Base-by-base conservation (phyloP, 2,113 vertebrate genomes). In the Boulengeromyrus knoepffleri region DNA sequence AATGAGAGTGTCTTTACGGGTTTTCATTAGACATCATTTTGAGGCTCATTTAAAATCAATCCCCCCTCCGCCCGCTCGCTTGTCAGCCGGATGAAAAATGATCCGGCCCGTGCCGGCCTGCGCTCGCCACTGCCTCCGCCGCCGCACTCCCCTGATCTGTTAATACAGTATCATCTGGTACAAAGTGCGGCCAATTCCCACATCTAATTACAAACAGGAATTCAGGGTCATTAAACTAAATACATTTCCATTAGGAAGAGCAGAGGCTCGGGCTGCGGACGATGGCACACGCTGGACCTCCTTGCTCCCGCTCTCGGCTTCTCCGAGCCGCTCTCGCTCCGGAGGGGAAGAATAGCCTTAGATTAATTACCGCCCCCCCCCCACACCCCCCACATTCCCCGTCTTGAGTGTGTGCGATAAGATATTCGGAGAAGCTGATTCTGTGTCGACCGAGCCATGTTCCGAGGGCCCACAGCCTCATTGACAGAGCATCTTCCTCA, bases 141-240 rank as follows among this genome's bases (percentile, higher is more conserved):
- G 91, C 97, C 96, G 94, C 96, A 95, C 96, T 95, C 90, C 95
- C 95, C 97, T 95, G 96, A 96, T 96, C 97, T 96, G 96, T 97
- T 97, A 97, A 97, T 97, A 96, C 95, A 97, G 95, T 96, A 97
- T 97, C 97, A 97, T 97, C 97, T 97, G 96, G 96, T 97, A 96
- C 95, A 97, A 97, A 97, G 96, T 96, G 96, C 96, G 94, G 95
- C 95, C 96, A 97, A 97, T 97, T 97, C 97, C 97, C 97, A 97
- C 96, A 97, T 97, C 97, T 97, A 97, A 97, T 97, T 97, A 97
- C 96, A 96, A 96, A 97, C 95, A 97, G 96, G 96, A 97, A 97
- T 97, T 97, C 95, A 95, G 97, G 97, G 96, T 97, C 96, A 97
- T 97, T 97, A 97, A 97, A 95, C 96, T 96, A 97, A 97, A 97